Base-by-base conservation (phyloP, 1,140 invertebrate species). In the Drosophila prosaltans region DNA sequence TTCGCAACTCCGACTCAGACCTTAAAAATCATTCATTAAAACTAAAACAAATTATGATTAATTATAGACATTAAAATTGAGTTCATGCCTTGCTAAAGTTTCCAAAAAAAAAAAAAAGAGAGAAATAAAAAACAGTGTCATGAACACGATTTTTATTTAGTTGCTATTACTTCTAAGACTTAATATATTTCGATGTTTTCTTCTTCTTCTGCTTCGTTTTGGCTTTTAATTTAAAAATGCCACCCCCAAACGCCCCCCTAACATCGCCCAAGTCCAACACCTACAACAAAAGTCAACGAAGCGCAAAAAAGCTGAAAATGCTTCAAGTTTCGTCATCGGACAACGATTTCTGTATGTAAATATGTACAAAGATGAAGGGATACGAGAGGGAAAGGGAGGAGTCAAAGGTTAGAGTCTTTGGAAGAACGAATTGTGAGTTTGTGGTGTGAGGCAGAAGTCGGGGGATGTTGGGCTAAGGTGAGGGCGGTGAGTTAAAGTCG, bases 31-130 rank as follows among this genome's bases (percentile, higher is more conserved):
- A 78, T 26, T 75, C 65, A 72, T 81, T 66, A 80, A 72, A 74
- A 83, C 48, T 89, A 78, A 78, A 78, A 84, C 80, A 89, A 84
- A 88, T 90, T 84, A 84, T 89, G 78, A 89, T 85, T 89, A 89
- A 89, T 89, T 89, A 83, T 67, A 76, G 32, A 66, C 70, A 84
- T 88, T 88, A 84, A 75, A 84, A 89, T 84, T 80, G 74, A 84
- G 84, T 89, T 84, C 78, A 84, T 89, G 84, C 75, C 83, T 88
- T 78, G 80, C 83, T 70, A 89, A 80, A 83, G 74, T 83, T 82
- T 82, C 78, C 69, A 84, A 84, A 85, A 78, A 73, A 40, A 40
- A 40, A 16, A 40, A 16, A 60, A 66, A 69, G 58, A 66, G 41
- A 69, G 32, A 67, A 72, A 80, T 67, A 68, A 60, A 82, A 89